Conservation (phyloP, 2,888 invertebrate species). For the Drosophila diplacantha region DNA sequence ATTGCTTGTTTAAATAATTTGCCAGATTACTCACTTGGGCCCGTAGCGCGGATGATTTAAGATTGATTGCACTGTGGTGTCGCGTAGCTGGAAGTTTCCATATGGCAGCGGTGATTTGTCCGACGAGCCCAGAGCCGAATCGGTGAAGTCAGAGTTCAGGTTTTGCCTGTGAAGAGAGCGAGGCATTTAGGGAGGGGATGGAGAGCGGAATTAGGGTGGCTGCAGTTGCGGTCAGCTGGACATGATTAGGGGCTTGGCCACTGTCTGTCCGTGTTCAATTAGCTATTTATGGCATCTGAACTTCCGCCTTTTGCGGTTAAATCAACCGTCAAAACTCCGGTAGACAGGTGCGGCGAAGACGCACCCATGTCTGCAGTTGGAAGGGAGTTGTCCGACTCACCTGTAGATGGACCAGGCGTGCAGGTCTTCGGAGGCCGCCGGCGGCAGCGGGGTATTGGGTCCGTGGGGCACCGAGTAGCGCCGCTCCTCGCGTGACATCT, state of each 20-base stretch:
- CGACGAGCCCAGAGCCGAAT: slow-evolving; percentile 93
- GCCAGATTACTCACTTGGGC: slow-evolving; percentile 84
- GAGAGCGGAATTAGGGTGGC: slow-evolving; percentile 18
- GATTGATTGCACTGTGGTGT: slow-evolving; percentile 95
- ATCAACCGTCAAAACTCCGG: slow-evolving; percentile 63
- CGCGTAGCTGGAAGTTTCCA: slow-evolving; percentile 94
- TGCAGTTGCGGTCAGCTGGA: slow-evolving; percentile 55
- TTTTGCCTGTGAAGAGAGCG: slow-evolving; percentile 84
- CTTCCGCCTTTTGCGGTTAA: slow-evolving; percentile 62
- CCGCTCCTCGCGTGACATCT: slow-evolving; percentile 83
- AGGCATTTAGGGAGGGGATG: slow-evolving; percentile 6
- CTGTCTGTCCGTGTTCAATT: slow-evolving; percentile 30
- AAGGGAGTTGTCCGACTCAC: slow-evolving; percentile 77
- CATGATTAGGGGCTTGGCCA: slow-evolving; percentile 36
- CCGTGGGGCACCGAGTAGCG: slow-evolving; percentile 93
- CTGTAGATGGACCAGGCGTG: slow-evolving; percentile 98
- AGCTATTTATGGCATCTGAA: slow-evolving; percentile 58
- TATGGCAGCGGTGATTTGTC: slow-evolving; percentile 95
- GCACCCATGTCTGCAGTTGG: slow-evolving; percentile 15
- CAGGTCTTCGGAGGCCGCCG: slow-evolving; percentile 92
- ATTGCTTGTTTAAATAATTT: slow-evolving; percentile 5
- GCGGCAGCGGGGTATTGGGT: slow-evolving; percentile 83
- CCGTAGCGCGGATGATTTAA: slow-evolving; percentile 90
- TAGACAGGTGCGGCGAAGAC: slow-evolving; percentile 59
- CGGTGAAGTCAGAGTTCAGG: slow-evolving; percentile 95